Evolutionary conservation across 2,888 invertebrate species (phyloP).

Genomic region (Choristoneura rosaceana): DNA sequence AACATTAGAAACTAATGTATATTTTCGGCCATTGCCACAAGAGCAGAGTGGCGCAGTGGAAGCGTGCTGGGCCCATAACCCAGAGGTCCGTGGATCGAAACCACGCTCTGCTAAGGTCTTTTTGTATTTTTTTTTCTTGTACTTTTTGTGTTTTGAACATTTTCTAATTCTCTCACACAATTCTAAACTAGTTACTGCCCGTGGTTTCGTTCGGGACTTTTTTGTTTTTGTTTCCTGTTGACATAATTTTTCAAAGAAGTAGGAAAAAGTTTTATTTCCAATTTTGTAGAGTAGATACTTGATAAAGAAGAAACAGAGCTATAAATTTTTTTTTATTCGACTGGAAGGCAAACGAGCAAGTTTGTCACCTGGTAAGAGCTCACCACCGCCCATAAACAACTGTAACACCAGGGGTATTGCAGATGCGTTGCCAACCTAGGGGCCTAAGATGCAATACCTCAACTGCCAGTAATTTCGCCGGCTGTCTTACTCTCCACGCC

Average conservation of each 20-base stretch:
- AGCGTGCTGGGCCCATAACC: slow-evolving; percentile 95
- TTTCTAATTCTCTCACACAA: background rate
- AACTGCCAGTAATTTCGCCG: too few species aligned
- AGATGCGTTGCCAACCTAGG: too few species aligned
- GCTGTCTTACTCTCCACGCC: too few species aligned
- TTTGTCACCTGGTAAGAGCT: too few species aligned
- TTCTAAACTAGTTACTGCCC: background rate
- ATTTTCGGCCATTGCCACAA: slow-evolving; percentile 46
- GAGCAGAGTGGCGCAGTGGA: slow-evolving; percentile 94
- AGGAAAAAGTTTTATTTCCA: too few species aligned
- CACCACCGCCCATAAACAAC: too few species aligned
- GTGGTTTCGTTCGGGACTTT: background rate
- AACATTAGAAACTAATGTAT: background rate
- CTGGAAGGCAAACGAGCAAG: too few species aligned
- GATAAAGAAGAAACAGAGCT: too few species aligned
- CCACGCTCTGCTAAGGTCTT: slow-evolving; percentile 90
- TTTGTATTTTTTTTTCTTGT: slow-evolving; percentile 50
- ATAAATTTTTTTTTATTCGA: too few species aligned
- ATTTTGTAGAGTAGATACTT: background rate
- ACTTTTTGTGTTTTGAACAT: slow-evolving; percentile 10
- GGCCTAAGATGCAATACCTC: too few species aligned
- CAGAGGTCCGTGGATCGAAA: slow-evolving; percentile 97
- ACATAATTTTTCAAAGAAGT: too few species aligned
- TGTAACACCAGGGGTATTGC: too few species aligned
- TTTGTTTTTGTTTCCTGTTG: background rate